Base-by-base conservation (phyloP, 2,113 vertebrate species). In the Tupaia tana region DNA sequence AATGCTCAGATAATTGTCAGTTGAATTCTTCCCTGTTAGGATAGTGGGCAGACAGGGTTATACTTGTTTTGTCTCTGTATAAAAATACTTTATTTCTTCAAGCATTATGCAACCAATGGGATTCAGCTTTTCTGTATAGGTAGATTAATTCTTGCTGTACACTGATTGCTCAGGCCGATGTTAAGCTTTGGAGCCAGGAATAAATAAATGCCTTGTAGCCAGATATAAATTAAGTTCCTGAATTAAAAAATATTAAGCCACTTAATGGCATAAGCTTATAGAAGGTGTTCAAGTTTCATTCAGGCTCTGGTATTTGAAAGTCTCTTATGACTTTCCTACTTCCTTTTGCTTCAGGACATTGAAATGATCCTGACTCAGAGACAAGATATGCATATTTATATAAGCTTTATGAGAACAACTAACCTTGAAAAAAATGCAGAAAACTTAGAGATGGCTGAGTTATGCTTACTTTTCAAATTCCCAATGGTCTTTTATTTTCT, bases 381-480 rank as follows among this genome's bases (percentile, higher is more conserved):
- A 93, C 24, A 86, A 95, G 92, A 95, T 92, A 94, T 96, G 71
- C 82, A 96, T 97, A 97, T 96, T 95, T 95, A 97, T 94, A 73
- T 82, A 63, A 69, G 20, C 83, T 93, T 95, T 95, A 77, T 43
- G 94, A 91, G 81, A 96, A 87, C 56, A 96, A 93, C 87, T 89
- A 95, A 96, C 95, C 89, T 97, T 97, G 96, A 81, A 94, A 97
- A 85, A 92, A 91, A 92, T 95, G 74, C 24, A 95, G 70, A 91
- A 90, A 96, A 95, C 69, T 85, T 88, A n/a, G 34, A 94, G 25
- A 93, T 25, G 29, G 59, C 25, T 95, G 79, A 97, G 89, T 95
- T 97, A 95, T 94, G 89, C 97, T 97, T 94, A 94, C 82, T 95
- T 96, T 95, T 96, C 69, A 96, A 96, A 96, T 92, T 97, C 59